A percentile compares a stretch with the other conserved stretches of the same genome.
Conservation (phyloP, 1,140 invertebrate genomes). For the Sarcophaga peregrina region DNA sequence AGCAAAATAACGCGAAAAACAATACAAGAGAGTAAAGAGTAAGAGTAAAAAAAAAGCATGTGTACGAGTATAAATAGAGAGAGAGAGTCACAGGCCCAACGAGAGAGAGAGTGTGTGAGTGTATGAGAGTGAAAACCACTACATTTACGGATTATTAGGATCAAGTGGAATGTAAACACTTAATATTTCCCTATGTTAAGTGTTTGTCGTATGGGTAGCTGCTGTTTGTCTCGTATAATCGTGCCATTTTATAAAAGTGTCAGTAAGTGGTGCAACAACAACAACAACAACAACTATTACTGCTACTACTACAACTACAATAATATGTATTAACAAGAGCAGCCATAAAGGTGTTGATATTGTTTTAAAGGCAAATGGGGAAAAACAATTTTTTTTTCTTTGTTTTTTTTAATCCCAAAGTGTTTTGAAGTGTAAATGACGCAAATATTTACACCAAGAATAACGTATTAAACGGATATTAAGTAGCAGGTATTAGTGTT, state of each 20-base stretch:
- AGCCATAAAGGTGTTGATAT: not conserved
- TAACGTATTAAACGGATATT: too few relatives aligned
- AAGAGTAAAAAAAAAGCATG: too few relatives aligned
- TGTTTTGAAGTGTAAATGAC: not conserved
- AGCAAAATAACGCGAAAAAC: too few relatives aligned
- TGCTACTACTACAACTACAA: too few relatives aligned
- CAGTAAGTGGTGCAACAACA: not conserved
- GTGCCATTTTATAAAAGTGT: not conserved
- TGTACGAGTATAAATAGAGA: too few relatives aligned
- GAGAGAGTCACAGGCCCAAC: too few relatives aligned
- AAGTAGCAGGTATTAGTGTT: too few relatives aligned
- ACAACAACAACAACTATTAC: too few relatives aligned
- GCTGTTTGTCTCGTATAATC: not conserved
- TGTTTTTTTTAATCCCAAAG: not conserved
- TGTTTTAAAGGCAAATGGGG: not conserved
- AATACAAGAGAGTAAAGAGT: too few relatives aligned
- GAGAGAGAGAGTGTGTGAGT: not conserved
- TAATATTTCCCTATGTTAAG: slow-evolving; percentile 1
- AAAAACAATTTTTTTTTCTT: not conserved
- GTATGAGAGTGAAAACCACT: not conserved
- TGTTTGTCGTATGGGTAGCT: not conserved
- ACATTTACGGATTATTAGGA: slow-evolving; percentile 8
- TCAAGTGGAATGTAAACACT: slow-evolving; percentile 24
- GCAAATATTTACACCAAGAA: not conserved
- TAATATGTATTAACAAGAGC: not conserved